These are phyloP conservation scores for Daboia siamensis DNA, from an alignment of 2,113 vertebrate species.

Conservation along the genomic window DNA sequence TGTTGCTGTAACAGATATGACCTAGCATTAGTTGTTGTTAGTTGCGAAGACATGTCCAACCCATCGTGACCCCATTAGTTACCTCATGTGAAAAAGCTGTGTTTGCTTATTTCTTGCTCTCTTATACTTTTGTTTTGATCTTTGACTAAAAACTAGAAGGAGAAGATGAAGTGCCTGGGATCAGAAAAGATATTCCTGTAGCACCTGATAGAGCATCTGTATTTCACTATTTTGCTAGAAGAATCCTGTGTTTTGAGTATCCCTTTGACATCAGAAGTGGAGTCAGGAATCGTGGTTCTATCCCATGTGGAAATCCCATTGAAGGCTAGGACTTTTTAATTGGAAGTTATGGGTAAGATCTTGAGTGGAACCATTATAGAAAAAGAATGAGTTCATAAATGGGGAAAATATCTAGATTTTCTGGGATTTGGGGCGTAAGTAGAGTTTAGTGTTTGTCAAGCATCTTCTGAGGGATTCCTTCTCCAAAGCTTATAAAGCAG, in stretches of 20 bases:
- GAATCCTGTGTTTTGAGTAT: neutral
- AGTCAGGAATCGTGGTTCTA: neutral
- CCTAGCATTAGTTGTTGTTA: neutral
- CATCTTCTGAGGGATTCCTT: neutral
- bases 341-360: neutral
- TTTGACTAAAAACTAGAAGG: neutral
- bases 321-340: neutral
- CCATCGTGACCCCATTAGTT: neutral
- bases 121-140: neutral
- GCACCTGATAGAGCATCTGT: neutral
- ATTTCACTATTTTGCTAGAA: neutral
- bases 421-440: neutral
- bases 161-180: neutral
- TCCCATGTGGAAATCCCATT: neutral
- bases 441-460: neutral
- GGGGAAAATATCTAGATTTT: neutral
- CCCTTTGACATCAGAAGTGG: neutral
- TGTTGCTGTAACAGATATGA: neutral
- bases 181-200: neutral
- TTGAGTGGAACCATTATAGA: neutral
- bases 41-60: no score
- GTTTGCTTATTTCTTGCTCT: neutral
- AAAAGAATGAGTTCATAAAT: neutral
- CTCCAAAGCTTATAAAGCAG: neutral
- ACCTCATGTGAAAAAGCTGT: neutral